phyloP scores from a whole-genome alignment of 2,797 vertebrate species.

The Psittacula derbiana region DNA sequence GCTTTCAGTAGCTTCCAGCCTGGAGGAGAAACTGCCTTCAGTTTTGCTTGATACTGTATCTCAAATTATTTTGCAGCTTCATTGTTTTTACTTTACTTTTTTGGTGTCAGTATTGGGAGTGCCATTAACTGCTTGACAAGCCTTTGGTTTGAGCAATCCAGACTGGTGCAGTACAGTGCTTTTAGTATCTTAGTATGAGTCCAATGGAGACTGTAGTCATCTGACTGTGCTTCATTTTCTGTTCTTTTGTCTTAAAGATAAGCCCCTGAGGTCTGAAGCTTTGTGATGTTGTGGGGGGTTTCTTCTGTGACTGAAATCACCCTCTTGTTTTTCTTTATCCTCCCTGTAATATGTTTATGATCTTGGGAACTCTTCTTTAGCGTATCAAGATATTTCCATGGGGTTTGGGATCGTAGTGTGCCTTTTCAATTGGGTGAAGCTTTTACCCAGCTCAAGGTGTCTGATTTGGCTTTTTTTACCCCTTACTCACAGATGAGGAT shows the following conservation, averaged over 20 bases:
- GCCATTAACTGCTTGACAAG: neutral
- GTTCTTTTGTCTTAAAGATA: neutral
- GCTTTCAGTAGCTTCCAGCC: neutral
- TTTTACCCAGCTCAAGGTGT: accelerated
- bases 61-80: neutral
- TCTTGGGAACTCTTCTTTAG: neutral
- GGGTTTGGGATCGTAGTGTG: accelerated
- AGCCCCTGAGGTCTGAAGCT: neutral
- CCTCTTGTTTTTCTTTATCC: neutral
- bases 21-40: neutral
- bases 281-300: neutral
- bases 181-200: neutral
- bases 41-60: neutral
- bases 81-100: neutral
- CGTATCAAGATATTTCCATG: neutral
- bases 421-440: neutral
- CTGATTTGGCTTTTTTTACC: neutral
- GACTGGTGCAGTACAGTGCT: neutral
- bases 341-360: neutral
- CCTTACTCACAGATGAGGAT: neutral
- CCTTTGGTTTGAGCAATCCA: neutral
- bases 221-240: neutral
- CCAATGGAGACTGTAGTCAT: neutral
- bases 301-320: neutral
- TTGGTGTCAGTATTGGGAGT: neutral